Base-by-base conservation (phyloP, 2,113 vertebrate genomes). In the Monopterus albus region DNA sequence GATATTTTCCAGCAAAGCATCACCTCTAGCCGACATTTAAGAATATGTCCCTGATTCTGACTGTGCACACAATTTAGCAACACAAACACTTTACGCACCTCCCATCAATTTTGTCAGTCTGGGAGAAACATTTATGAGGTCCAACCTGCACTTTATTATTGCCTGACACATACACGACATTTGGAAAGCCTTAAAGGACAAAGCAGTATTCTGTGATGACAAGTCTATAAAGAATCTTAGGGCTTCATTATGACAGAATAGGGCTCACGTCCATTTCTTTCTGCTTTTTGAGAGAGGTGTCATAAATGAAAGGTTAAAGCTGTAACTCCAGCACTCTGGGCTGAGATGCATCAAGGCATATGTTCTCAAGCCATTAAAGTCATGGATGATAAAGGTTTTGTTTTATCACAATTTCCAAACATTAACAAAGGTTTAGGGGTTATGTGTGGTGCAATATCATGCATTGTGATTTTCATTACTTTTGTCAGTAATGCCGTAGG, bases 241-340 rank as follows among this genome's bases (percentile, higher is more conserved):
- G 31, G 38, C 13, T 60, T 45, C 21, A 33, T 46, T 18, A 7
- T 63, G 14, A 75, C 6, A 39, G 5, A 33, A 39, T 20, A 17
- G 20, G 10, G 45, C 35, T 5, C 20, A 58, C 47, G 20, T 57
- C 31, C 8, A 18, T 58, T 42, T 50, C 11, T 58, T 21, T 58
- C 6, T 0, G 3, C n/a, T 42, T 68, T 43, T 59, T 52, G 6
- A 40, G 4, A 33, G 28, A 2, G 18, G 26, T 38, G 35, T 60
- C 46, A 51, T 7, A 21, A 52, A 25, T 52, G 58, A 72, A 77
- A 75, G 61, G 57, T 68, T 59, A 75, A 59, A 81, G 56, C n/a
- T 26, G 20, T 67, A 81, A 72, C 60, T 72, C 20, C 25, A 40
- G 47, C 23, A n/a, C 57, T 47, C 13, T 14, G 28, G 15, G 62